Conservation (phyloP, 2,113 vertebrate genomes). For the Myxocyprinus asiaticus region DNA sequence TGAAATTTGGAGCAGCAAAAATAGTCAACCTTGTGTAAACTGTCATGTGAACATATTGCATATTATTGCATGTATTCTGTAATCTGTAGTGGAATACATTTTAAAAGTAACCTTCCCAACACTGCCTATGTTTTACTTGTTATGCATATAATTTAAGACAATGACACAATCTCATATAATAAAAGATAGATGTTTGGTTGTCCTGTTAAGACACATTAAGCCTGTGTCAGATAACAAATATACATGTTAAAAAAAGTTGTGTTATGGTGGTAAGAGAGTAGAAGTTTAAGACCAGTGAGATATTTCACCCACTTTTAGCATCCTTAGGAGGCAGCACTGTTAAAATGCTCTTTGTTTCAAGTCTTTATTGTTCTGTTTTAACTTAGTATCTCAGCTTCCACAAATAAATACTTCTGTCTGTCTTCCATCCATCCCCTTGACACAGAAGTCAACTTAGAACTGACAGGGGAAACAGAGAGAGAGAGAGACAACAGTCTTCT, state of each 20-base stretch:
- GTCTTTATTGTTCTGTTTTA: neutral
- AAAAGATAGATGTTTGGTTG: too few relatives aligned
- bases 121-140: too few relatives aligned
- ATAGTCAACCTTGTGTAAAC: too few relatives aligned
- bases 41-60: too few relatives aligned
- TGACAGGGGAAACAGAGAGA: conserved; percentile 35
- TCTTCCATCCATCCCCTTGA: conserved; percentile 45
- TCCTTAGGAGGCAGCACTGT: neutral
- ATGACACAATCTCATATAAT: too few relatives aligned
- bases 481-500: conserved; percentile 58
- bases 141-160: too few relatives aligned
- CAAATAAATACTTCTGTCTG: conserved; percentile 10
- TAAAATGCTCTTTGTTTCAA: conserved; percentile 4
- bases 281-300: neutral
- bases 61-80: too few relatives aligned
- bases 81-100: too few relatives aligned
- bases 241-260: neutral
- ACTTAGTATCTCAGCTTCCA: conserved; percentile 21
- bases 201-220: too few relatives aligned
- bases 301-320: neutral
- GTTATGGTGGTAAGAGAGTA: neutral
- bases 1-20: too few relatives aligned
- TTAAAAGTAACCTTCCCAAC: too few relatives aligned
- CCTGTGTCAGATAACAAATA: too few relatives aligned
- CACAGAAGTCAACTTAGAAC: conserved; percentile 58